These are phyloP conservation scores for Caenorhabditis brenneri DNA, from an alignment of 1,140 invertebrate genomes.

Conservation along the genomic window DNA sequence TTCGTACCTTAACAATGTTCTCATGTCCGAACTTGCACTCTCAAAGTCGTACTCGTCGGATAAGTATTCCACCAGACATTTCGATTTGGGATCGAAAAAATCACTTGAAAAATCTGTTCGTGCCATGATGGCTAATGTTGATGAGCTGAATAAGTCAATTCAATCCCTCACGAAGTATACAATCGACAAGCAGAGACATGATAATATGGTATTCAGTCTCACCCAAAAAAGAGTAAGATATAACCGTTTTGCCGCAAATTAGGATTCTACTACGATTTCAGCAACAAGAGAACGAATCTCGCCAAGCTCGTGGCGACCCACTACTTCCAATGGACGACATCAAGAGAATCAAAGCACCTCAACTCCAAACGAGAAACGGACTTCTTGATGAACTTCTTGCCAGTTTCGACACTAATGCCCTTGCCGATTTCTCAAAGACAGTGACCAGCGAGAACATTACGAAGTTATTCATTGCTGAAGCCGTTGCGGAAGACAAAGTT, in stretches of 20 bases:
- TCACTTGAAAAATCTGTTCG: slow-evolving; percentile 92
- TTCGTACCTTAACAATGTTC: slow-evolving; percentile 91
- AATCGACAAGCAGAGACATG: slow-evolving; percentile 66
- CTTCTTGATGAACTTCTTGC: slow-evolving; percentile 77
- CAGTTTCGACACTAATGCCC: slow-evolving; percentile 63
- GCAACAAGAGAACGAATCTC: slow-evolving; percentile 86
- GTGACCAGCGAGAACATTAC: slow-evolving; percentile 94
- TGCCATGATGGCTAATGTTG: slow-evolving; percentile 91
- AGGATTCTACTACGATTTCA: slow-evolving; percentile 65
- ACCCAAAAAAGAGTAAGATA: slow-evolving; percentile 76
- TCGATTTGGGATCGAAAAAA: slow-evolving; percentile 31
- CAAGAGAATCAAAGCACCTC: slow-evolving; percentile 78
- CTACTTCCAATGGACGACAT: slow-evolving; percentile 93
- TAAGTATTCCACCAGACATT: slow-evolving; percentile 12
- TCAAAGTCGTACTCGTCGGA: neutral
- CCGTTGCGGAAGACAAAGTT: slow-evolving; percentile 40
- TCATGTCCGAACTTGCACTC: slow-evolving; percentile 88
- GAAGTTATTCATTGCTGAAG: slow-evolving; percentile 91
- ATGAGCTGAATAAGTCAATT: slow-evolving; percentile 84
- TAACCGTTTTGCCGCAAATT: slow-evolving; percentile 74
- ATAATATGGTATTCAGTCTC: slow-evolving; percentile 59
- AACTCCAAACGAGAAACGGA: slow-evolving; percentile 79
- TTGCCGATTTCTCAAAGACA: slow-evolving; percentile 72
- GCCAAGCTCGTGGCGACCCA: slow-evolving; percentile 86
- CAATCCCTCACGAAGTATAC: slow-evolving; percentile 88